Conservation (phyloP, 2,888 invertebrate genomes). For the Mimas tiliae region DNA sequence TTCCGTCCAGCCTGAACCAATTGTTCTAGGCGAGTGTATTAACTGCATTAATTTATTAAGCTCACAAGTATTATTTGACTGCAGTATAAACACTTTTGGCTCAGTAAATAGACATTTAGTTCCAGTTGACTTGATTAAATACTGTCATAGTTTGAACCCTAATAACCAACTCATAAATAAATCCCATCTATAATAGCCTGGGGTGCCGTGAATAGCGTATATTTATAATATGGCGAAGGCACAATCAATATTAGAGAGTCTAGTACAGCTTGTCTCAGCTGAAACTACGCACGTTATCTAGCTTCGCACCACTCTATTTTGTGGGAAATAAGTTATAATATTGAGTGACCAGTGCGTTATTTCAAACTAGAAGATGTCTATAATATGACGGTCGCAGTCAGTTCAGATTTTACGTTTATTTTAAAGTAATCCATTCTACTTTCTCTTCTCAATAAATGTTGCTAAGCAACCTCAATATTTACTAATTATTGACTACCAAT, state of each 20-base stretch:
- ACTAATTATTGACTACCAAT: background rate
- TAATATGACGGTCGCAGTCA: background rate
- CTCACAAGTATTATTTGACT: no score
- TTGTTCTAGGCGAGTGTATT: no score
- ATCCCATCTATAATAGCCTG: background rate
- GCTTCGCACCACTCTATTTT: background rate
- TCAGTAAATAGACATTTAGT: background rate
- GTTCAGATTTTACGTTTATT: background rate
- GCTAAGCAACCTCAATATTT: background rate
- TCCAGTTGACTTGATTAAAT: background rate
- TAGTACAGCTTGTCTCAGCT: no score
- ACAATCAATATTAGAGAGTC: constrained; percentile 6
- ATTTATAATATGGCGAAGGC: constrained; percentile 2
- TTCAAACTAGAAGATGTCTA: background rate
- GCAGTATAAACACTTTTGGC: background rate
- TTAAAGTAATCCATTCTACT: background rate
- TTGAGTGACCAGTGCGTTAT: background rate
- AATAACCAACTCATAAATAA: background rate
- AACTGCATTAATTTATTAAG: no score
- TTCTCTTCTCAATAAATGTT: background rate
- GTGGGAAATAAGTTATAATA: background rate
- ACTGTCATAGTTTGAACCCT: background rate
- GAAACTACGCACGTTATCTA: background rate
- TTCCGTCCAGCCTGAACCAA: no score
- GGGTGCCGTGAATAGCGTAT: background rate